A percentile compares a stretch with the other conserved stretches of the same genome.
phyloP scores from a whole-genome alignment of 2,888 invertebrate species.

The Pyrrhia umbra region DNA sequence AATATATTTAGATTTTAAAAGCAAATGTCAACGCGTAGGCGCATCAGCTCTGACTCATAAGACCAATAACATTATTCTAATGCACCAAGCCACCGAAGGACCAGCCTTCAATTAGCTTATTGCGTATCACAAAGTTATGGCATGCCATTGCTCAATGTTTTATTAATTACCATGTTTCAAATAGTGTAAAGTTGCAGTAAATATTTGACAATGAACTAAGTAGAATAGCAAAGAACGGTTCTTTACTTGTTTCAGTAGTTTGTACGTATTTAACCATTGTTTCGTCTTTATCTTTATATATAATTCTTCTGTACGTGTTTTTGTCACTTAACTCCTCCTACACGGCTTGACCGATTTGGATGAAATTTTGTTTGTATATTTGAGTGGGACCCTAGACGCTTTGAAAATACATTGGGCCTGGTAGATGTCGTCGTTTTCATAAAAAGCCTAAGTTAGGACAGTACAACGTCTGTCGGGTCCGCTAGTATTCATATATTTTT shows the following conservation, averaged over 20 bases:
- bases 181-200: background rate
- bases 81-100: conserved; percentile 53
- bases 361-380: no score
- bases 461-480: no score
- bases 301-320: background rate
- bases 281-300: background rate
- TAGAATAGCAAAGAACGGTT: background rate
- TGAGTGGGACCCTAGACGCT: no score
- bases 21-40: conserved; percentile 69
- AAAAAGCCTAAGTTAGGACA: no score
- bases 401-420: no score
- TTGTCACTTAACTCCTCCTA: no score
- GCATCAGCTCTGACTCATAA: conserved; percentile 68
- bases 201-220: background rate
- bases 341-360: no score
- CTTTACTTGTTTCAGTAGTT: no score
- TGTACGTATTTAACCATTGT: background rate
- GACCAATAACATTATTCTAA: conserved; percentile 65
- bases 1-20: conserved; percentile 62
- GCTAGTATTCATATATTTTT: no score
- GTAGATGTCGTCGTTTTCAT: no score
- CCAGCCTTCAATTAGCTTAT: conserved; percentile 67
- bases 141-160: conserved; percentile 55
- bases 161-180: conserved; percentile 3
- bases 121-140: conserved; percentile 65